phyloP scores from a whole-genome alignment of 37 sponge, comb jelly and placozoan species.

The Ephydatia muelleri region DNA sequence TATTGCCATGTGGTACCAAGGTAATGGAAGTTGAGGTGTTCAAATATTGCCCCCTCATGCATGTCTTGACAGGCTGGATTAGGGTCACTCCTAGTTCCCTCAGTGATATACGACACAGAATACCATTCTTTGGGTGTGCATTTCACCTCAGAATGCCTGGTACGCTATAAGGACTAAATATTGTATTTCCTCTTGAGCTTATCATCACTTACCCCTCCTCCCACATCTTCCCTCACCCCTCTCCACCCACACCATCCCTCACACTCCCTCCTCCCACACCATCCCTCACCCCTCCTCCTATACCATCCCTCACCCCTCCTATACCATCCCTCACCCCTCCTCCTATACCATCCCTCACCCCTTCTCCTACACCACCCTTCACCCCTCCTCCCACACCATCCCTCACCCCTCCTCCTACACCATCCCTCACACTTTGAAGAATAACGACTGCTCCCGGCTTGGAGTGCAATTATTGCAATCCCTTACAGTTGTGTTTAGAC shows the following conservation, averaged over 20 bases:
- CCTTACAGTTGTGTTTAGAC: conserved; percentile 63
- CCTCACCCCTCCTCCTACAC: not conserved
- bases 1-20: conserved; percentile 87
- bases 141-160: conserved; percentile 54
- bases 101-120: conserved; percentile 75
- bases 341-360: not conserved
- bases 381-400: not conserved
- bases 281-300: not conserved
- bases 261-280: no score
- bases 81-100: conserved; percentile 67
- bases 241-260: no score
- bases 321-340: not conserved
- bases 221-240: not conserved
- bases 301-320: not conserved
- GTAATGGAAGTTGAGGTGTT: conserved; percentile 13
- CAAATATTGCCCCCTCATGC: not conserved
- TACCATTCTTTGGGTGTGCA: conserved; percentile 92
- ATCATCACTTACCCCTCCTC: not conserved
- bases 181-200: not conserved
- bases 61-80: conserved; percentile 70
- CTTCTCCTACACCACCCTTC: not conserved
- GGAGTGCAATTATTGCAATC: conserved; percentile 60
- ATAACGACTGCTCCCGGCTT: conserved; percentile 38
- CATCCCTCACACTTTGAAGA: conserved; percentile 6
- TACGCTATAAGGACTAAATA: conserved; percentile 7